These are phyloP conservation scores for Heliconius congener DNA, from an alignment of 1,140 invertebrate species.

Conservation along the genomic window DNA sequence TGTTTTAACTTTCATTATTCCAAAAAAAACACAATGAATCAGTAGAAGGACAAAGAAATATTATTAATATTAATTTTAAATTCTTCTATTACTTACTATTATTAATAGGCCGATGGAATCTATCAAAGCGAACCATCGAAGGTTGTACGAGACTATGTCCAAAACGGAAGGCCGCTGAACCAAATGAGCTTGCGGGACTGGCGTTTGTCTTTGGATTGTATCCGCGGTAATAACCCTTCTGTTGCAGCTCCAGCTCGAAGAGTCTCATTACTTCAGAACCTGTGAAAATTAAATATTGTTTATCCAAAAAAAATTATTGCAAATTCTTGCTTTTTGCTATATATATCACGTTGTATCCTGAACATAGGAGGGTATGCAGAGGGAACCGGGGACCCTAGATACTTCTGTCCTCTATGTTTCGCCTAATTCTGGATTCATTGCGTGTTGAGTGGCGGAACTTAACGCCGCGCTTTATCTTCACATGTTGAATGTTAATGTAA, in stretches of 20 bases:
- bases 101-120: conserved; percentile 83
- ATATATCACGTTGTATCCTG: no score
- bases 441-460: neutral
- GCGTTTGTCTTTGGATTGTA: conserved; percentile 93
- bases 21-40: neutral
- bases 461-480: neutral
- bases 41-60: neutral
- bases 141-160: conserved; percentile 96
- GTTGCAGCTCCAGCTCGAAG: conserved; percentile 86
- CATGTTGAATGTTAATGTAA: no score
- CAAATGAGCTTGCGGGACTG: conserved; percentile 94
- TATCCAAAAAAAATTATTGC: neutral
- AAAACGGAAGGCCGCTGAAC: conserved; percentile 96
- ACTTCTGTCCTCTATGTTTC: no score
- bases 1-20: neutral
- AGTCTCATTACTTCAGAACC: conserved; percentile 86
- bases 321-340: no score
- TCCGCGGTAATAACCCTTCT: conserved; percentile 84
- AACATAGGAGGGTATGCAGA: neutral
- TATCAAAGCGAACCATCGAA: conserved; percentile 85
- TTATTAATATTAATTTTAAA: neutral
- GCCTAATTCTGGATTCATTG: no score
- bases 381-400: no score
- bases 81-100: conserved; percentile 83
- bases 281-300: conserved; percentile 39